These are phyloP conservation scores for Lasioglossum villosulum DNA, from an alignment of 2,888 invertebrate genomes.

Conservation along the genomic window DNA sequence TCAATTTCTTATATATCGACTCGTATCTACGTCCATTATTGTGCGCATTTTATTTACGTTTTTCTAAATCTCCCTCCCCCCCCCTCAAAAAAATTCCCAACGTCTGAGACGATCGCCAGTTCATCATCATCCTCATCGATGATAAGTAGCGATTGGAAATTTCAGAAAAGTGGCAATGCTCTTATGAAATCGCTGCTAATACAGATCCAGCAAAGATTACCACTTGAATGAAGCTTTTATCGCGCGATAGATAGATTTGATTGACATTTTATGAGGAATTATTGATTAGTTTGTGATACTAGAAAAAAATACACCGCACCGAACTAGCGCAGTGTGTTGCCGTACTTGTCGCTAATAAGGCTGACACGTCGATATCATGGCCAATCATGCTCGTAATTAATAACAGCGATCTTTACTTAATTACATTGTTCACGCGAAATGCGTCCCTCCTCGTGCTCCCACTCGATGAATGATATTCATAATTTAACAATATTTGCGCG, in stretches of 20 bases:
- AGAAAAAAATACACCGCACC: not conserved
- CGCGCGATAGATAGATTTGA: slow-evolving; percentile 14
- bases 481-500: not conserved
- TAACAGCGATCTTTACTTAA: not conserved
- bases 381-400: not conserved
- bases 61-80: not conserved
- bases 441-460: not conserved
- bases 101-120: too few relatives aligned
- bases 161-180: not conserved
- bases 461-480: not conserved
- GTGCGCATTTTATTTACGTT: not conserved
- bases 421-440: not conserved
- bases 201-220: not conserved
- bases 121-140: not conserved
- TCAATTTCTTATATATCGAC: slow-evolving; percentile 39
- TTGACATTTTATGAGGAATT: not conserved
- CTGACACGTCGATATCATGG: not conserved
- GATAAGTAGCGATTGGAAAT: slow-evolving; percentile 16
- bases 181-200: slow-evolving; percentile 2
- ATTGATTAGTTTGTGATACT: not conserved
- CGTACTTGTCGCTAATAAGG: not conserved
- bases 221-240: slow-evolving; percentile 18
- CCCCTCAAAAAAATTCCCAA: not conserved
- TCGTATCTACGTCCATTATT: slow-evolving; percentile 18
- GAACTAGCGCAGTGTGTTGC: not conserved